Percentiles rank a stretch among this genome's conserved stretches.
These are phyloP conservation scores for Rhombomys opimus DNA, from an alignment of 2,113 vertebrate species.

Conservation along the genomic window DNA sequence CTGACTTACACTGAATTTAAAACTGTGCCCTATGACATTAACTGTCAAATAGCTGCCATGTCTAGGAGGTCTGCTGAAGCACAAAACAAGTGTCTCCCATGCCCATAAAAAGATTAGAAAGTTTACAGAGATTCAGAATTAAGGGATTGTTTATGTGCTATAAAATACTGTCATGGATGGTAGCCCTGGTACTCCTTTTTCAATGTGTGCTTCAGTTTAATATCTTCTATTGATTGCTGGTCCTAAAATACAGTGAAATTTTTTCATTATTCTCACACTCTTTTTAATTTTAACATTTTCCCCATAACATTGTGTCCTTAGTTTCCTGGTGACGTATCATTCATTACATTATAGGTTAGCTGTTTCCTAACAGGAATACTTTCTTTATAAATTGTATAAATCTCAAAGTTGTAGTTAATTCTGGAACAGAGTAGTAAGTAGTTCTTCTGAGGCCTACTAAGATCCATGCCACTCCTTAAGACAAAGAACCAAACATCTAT, in stretches of 20 bases:
- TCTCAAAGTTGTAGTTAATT: background rate
- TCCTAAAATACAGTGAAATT: slow-evolving; percentile 35
- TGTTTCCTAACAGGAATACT: slow-evolving; percentile 4
- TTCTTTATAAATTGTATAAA: slow-evolving; percentile 23
- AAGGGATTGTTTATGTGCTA: slow-evolving; percentile 36
- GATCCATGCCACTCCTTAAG: background rate
- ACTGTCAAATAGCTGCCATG: slow-evolving; percentile 22
- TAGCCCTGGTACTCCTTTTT: slow-evolving; percentile 24
- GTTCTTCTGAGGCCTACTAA: background rate
- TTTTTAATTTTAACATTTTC: slow-evolving; percentile 65
- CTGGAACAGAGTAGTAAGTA: background rate
- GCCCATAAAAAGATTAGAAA: background rate
- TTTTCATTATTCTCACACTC: slow-evolving; percentile 55
- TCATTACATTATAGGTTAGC: slow-evolving; percentile 19
- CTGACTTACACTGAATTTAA: slow-evolving; percentile 21
- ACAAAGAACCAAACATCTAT: slow-evolving; percentile 27
- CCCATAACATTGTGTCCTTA: slow-evolving; percentile 42
- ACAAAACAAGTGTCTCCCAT: slow-evolving; percentile 19
- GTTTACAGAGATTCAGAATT: slow-evolving; percentile 42
- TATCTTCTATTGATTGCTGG: slow-evolving; percentile 15
- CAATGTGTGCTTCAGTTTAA: slow-evolving; percentile 20
- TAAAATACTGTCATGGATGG: background rate
- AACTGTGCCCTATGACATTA: background rate
- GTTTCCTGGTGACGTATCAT: slow-evolving; percentile 42
- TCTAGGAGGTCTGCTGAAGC: background rate